Percentiles rank a stretch among this genome's conserved stretches.
Conservation (phyloP, 2,113 vertebrate species). For the Gobio gobio region DNA sequence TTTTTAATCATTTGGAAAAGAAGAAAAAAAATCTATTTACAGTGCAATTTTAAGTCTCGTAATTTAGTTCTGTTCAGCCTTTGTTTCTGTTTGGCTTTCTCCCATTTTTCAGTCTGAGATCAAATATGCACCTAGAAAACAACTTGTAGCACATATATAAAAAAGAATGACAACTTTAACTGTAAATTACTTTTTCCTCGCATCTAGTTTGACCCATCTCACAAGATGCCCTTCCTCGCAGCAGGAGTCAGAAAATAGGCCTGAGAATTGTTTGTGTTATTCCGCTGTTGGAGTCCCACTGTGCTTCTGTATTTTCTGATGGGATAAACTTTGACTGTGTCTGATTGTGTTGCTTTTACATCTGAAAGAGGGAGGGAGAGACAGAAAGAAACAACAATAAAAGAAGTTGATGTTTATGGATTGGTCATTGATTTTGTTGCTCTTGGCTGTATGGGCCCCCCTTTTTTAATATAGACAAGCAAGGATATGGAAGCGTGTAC, state of each 20-base stretch:
- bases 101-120: constrained; percentile 21
- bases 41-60: neutral
- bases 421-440: constrained; percentile 61
- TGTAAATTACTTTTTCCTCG: constrained; percentile 53
- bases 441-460: constrained; percentile 50
- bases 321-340: constrained; percentile 52
- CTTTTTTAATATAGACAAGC: constrained; percentile 31
- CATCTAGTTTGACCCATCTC: constrained; percentile 53
- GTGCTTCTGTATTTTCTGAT: constrained; percentile 53
- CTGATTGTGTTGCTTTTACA: constrained; percentile 53
- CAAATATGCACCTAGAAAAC: constrained; percentile 34
- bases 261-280: constrained; percentile 55
- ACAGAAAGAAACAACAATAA: constrained; percentile 55
- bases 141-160: constrained; percentile 27
- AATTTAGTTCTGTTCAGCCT: neutral
- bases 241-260: constrained; percentile 52
- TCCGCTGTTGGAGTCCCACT: constrained; percentile 45
- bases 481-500: constrained; percentile 12
- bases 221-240: constrained; percentile 49
- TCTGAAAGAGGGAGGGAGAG: constrained; percentile 40
- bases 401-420: constrained; percentile 61
- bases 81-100: constrained; percentile 21
- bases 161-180: constrained; percentile 44
- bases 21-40: neutral
- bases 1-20: neutral